Conservation (phyloP, 37 sponge, comb jelly and placozoan species). For the Hormiphora californensis region DNA sequence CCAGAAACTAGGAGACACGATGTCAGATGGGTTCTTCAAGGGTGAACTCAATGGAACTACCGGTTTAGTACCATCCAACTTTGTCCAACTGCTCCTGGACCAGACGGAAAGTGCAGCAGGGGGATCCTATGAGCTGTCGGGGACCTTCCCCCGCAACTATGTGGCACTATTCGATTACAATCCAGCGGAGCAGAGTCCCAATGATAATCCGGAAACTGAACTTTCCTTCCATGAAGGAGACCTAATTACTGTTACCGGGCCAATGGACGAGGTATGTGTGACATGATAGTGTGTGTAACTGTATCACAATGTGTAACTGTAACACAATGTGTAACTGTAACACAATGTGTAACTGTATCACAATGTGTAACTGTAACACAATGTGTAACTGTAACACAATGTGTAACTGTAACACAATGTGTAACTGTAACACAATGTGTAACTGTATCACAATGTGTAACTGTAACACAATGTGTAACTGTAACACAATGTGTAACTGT, state of each 20-base stretch:
- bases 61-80: constrained; percentile 49
- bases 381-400: too few relatives aligned
- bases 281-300: too few relatives aligned
- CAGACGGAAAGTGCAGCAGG: neutral
- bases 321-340: too few relatives aligned
- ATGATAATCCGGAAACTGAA: constrained; percentile 51
- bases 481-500: too few relatives aligned
- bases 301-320: too few relatives aligned
- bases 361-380: too few relatives aligned
- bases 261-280: constrained; percentile 33
- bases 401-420: too few relatives aligned
- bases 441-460: too few relatives aligned
- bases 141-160: neutral
- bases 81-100: constrained; percentile 49
- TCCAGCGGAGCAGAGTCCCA: constrained; percentile 3
- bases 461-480: too few relatives aligned
- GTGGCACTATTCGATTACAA: constrained; percentile 44
- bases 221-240: constrained; percentile 42
- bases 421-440: too few relatives aligned
- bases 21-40: constrained; percentile 50
- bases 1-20: constrained; percentile 51
- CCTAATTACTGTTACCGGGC: neutral
- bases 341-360: too few relatives aligned
- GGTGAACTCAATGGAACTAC: constrained; percentile 49
- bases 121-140: neutral